These are phyloP conservation scores for Xiphydria camelus DNA, from an alignment of 2,888 invertebrate species.

Conservation along the genomic window DNA sequence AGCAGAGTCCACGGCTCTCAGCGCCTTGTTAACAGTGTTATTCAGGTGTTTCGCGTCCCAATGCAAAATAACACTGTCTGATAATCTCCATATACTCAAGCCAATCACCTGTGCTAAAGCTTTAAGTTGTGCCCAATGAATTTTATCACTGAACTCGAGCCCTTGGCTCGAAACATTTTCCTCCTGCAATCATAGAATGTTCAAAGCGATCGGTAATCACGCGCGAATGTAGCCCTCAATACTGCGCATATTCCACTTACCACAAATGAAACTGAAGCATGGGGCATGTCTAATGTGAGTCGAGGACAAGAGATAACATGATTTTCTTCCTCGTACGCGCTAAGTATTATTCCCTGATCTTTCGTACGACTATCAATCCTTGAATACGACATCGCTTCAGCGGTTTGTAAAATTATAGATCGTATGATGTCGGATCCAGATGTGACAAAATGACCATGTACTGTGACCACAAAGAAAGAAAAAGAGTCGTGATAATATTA, in stretches of 20 bases:
- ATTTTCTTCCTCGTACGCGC: constrained; percentile 9
- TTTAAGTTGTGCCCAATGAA: not conserved
- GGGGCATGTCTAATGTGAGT: constrained; percentile 39
- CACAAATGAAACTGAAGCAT: constrained; percentile 43
- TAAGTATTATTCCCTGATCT: not conserved
- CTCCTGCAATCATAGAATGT: too few relatives aligned
- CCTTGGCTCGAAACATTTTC: too few relatives aligned
- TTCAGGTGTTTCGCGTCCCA: constrained; percentile 48
- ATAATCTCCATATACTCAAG: constrained; percentile 46
- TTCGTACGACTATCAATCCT: not conserved
- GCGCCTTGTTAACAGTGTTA: constrained; percentile 30
- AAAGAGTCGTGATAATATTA: too few relatives aligned
- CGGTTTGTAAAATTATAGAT: constrained; percentile 37
- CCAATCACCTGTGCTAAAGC: constrained; percentile 40
- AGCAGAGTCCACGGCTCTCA: constrained; percentile 30
- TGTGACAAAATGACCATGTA: constrained; percentile 33
- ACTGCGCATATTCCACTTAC: too few relatives aligned
- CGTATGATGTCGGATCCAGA: constrained; percentile 49
- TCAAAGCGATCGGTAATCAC: too few relatives aligned
- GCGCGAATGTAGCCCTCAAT: too few relatives aligned
- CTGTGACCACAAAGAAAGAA: constrained; percentile 25
- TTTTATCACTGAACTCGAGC: not conserved
- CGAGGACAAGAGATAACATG: constrained; percentile 21
- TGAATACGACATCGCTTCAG: constrained; percentile 22
- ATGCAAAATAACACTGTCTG: constrained; percentile 44